Percentiles rank a stretch among this genome's conserved stretches.
phyloP scores from a whole-genome alignment of 2,113 vertebrate genomes.

The Onychorhynchus coronatus region DNA sequence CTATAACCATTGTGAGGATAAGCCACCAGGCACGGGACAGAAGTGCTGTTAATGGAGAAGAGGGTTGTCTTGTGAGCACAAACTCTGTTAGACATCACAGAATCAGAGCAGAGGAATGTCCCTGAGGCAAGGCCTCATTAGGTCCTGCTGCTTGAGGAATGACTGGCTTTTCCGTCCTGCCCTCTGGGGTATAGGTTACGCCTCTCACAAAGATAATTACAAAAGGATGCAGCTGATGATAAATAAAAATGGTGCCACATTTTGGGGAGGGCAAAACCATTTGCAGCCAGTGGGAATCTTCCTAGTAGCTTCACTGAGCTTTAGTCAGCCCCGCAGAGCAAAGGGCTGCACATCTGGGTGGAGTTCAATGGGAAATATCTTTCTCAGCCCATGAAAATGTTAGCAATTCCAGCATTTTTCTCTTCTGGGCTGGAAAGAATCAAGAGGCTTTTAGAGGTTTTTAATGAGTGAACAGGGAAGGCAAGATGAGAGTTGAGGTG shows the following conservation, averaged over 20 bases:
- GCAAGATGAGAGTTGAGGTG: neutral
- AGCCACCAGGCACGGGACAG: neutral
- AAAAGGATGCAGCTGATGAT: slow-evolving; percentile 11
- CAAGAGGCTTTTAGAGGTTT: neutral
- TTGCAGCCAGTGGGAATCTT: neutral
- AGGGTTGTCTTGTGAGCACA: neutral
- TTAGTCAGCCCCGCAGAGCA: neutral
- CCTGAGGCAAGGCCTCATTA: slow-evolving; percentile 27
- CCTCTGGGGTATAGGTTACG: neutral
- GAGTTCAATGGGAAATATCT: slow-evolving; percentile 38
- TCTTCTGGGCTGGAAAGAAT: slow-evolving; percentile 4
- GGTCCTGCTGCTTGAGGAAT: slow-evolving; percentile 57
- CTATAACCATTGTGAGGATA: neutral
- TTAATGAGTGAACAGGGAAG: slow-evolving; percentile 9
- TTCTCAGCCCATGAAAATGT: slow-evolving; percentile 44
- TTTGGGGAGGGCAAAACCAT: neutral
- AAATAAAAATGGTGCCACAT: slow-evolving; percentile 6
- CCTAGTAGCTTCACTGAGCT: neutral
- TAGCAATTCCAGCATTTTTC: neutral
- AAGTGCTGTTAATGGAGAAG: neutral
- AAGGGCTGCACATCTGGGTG: slow-evolving; percentile 11
- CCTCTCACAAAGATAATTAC: slow-evolving; percentile 35
- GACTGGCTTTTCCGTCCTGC: slow-evolving; percentile 36
- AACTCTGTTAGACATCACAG: slow-evolving; percentile 24
- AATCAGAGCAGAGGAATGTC: slow-evolving; percentile 32